Percentiles rank a stretch among this genome's conserved stretches.
Conservation (phyloP, 64 coral and sea anemone genomes). For the Stichodactyla mertensii region DNA sequence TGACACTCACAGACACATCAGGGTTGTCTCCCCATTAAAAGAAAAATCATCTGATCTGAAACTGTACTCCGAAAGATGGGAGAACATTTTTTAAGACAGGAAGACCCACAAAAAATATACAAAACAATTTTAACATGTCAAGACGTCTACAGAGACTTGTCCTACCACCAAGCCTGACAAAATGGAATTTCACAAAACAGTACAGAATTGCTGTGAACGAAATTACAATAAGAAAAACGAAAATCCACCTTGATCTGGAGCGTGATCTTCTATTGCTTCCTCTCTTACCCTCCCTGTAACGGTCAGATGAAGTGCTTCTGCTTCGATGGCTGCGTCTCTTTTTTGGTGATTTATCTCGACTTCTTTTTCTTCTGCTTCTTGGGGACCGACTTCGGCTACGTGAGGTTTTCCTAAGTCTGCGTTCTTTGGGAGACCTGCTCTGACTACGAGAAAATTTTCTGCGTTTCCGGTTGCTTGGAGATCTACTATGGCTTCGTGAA, state of each 20-base stretch:
- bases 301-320: not conserved
- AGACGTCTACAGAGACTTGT: not conserved
- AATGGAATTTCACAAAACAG: not conserved
- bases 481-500: slow-evolving; percentile 24
- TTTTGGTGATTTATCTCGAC: slow-evolving; percentile 22
- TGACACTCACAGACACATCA: not conserved
- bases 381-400: slow-evolving; percentile 12
- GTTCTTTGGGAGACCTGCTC: slow-evolving; percentile 33
- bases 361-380: slow-evolving; percentile 44
- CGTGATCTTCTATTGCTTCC: slow-evolving; percentile 35
- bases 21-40: too few species aligned
- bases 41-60: too few species aligned
- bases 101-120: not conserved
- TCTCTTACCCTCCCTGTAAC: slow-evolving; percentile 51
- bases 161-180: slow-evolving; percentile 8
- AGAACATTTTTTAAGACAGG: not conserved
- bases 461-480: not conserved
- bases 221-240: not conserved
- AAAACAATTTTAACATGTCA: not conserved
- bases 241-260: slow-evolving; percentile 51
- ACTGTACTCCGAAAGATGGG: too few species aligned
- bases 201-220: not conserved
- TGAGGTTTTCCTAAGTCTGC: not conserved
- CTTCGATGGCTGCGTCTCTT: not conserved
- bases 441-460: not conserved